Percentiles rank a stretch among this genome's conserved stretches.
Evolutionary conservation across 2,113 vertebrate genomes (phyloP).

Genomic region (Melozone crissalis): DNA sequence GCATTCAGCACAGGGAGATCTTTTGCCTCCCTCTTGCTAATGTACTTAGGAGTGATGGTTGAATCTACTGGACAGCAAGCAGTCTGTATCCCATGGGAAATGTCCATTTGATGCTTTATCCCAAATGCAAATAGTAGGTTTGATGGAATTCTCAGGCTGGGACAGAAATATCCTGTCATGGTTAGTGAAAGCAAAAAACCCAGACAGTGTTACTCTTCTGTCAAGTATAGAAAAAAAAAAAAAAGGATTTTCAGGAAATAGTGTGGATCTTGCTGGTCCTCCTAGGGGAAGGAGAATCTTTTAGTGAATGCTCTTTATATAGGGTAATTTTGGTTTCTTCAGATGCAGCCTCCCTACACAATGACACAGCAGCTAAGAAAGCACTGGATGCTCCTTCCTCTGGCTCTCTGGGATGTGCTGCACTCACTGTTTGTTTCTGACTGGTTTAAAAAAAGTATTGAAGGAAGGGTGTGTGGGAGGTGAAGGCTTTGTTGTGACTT

Average conservation of each 20-base stretch:
- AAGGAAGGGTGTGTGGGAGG: constrained; percentile 15
- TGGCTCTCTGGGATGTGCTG: neutral
- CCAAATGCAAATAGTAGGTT: constrained; percentile 39
- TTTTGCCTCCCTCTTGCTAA: constrained; percentile 15
- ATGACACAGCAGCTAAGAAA: constrained; percentile 16
- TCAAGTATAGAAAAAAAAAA: neutral
- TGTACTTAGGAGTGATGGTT: neutral
- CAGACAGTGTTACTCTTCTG: neutral
- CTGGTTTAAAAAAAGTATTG: constrained; percentile 21
- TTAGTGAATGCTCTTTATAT: neutral
- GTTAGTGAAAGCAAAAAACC: neutral
- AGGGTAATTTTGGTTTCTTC: constrained; percentile 1
- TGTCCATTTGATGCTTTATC: neutral
- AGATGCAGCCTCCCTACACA: neutral
- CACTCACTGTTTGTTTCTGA: neutral
- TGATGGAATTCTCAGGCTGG: neutral
- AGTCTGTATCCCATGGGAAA: neutral
- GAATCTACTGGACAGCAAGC: neutral
- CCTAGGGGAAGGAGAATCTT: neutral
- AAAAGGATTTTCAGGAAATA: neutral
- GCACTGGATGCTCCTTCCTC: neutral
- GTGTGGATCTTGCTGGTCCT: neutral
- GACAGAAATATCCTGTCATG: neutral
- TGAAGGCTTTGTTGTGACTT: constrained; percentile 18
- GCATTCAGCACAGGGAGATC: neutral